phyloP scores from a whole-genome alignment of 2,888 invertebrate genomes.

The Antheraea assamensis region DNA sequence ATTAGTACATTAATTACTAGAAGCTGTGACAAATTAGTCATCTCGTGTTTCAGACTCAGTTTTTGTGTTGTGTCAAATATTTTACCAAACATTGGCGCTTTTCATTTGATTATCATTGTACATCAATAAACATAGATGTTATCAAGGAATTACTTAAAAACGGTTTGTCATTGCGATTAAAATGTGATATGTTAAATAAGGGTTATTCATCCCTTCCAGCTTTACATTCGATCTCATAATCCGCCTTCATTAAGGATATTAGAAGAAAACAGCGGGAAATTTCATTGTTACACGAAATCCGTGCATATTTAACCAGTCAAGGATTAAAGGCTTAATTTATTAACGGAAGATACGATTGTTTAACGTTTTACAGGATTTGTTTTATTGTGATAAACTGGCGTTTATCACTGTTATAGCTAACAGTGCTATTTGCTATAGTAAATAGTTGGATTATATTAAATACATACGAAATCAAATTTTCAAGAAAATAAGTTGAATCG shows the following conservation, averaged over 20 bases:
- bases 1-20: not conserved
- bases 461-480: too few relatives aligned
- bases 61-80: too few relatives aligned
- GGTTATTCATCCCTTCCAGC: not conserved
- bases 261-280: constrained; percentile 23
- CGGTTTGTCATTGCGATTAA: not conserved
- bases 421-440: not conserved
- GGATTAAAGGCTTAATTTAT: constrained; percentile 23
- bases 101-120: too few relatives aligned
- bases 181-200: not conserved
- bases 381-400: not conserved
- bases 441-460: too few relatives aligned
- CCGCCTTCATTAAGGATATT: constrained; percentile 29
- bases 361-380: not conserved
- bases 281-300: constrained; percentile 33
- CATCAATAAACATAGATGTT: too few relatives aligned
- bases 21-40: too few relatives aligned
- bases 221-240: constrained; percentile 25
- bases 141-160: too few relatives aligned
- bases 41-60: too few relatives aligned
- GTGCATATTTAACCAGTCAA: constrained; percentile 36
- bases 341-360: not conserved
- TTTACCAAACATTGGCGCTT: too few relatives aligned
- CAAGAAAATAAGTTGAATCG: too few relatives aligned
- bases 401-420: too few relatives aligned